Evolutionary conservation across 2,888 invertebrate species (phyloP), one percentile per base, ranked within the genome.

Genomic region (Dynastes tityus): DNA sequence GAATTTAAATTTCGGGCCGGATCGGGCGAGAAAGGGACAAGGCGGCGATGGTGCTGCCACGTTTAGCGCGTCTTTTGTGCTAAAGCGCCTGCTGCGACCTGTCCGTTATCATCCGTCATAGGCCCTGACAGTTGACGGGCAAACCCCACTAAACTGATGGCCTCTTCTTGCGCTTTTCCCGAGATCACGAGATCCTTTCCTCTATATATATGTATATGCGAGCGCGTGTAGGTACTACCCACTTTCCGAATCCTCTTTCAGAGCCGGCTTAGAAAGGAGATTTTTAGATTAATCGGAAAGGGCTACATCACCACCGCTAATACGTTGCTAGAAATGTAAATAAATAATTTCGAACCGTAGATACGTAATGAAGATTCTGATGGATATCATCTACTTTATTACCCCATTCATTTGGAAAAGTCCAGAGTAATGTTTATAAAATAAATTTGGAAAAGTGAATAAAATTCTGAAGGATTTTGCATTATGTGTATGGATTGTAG

Each of bases 141-240:
- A 83, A 83, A 83, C 83, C 83, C 83, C 83, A 82, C 83, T 81
- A 84, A 84, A 84, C 82, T 84, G 84, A 85, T 84, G 85, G 83
- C 83, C 83, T 82, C 83, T 83, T 81, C 83, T 82, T 83, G 79
- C 80, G 81, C 81, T 80, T 81, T 81, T n/a, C 53, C 80, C 80
- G 71, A 77, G 78, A 79, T 81, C 81, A 80, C 78, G 65, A 76
- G 77, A 78, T 78, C 80, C 79, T 16, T 16, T 53, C 53, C n/a
- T 5, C 11, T n/a, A n/a, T 13, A n/a, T 51, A n/a, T 76, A 70
- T 70, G 53, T 58, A 71, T 55, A 55, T 32, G 16, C 71, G 53
- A 53, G n/a, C 53, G 53, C 53, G 9, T 51, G n/a, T 53, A 53
- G 45, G 45, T 45, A 45, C 9, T 45, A 45, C 45, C 45, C 80